phyloP scores from a whole-genome alignment of 1,140 invertebrate genomes.

The Drosophila nasuta region DNA sequence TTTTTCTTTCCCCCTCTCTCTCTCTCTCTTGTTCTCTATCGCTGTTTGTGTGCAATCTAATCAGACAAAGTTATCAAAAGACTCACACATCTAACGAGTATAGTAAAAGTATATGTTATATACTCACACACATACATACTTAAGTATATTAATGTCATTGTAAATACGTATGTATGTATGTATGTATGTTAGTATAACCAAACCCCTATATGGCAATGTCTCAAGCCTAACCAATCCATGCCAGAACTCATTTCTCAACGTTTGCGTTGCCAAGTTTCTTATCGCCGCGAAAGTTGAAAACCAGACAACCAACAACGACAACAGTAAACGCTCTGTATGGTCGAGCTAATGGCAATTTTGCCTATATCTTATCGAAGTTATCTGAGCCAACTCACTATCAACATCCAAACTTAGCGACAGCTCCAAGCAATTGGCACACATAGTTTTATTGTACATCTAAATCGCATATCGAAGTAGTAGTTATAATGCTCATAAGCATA shows the following conservation, averaged over 20 bases:
- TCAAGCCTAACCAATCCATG: not conserved
- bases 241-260: not conserved
- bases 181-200: slow-evolving; percentile 4
- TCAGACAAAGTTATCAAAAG: slow-evolving; percentile 71
- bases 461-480: not conserved
- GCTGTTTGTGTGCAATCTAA: slow-evolving; percentile 68
- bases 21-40: not conserved
- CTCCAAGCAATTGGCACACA: not conserved
- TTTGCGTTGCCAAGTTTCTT: slow-evolving; percentile 60
- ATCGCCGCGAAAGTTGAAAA: slow-evolving; percentile 33
- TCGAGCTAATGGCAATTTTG: slow-evolving; percentile 17
- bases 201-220: not conserved
- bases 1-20: not conserved
- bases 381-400: slow-evolving; percentile 5
- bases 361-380: slow-evolving; percentile 35
- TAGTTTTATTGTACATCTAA: slow-evolving; percentile 7
- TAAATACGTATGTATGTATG: slow-evolving; percentile 26
- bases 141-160: slow-evolving; percentile 47
- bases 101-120: slow-evolving; percentile 24
- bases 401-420: slow-evolving; percentile 6
- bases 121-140: slow-evolving; percentile 14
- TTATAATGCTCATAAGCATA: too few relatives aligned
- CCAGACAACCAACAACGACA: slow-evolving; percentile 18
- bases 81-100: slow-evolving; percentile 25
- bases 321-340: slow-evolving; percentile 14